Percentiles rank a stretch among this genome's conserved stretches.
Evolutionary conservation across 2,113 vertebrate species (phyloP).

Genomic region (Callocephalon fimbriatum): DNA sequence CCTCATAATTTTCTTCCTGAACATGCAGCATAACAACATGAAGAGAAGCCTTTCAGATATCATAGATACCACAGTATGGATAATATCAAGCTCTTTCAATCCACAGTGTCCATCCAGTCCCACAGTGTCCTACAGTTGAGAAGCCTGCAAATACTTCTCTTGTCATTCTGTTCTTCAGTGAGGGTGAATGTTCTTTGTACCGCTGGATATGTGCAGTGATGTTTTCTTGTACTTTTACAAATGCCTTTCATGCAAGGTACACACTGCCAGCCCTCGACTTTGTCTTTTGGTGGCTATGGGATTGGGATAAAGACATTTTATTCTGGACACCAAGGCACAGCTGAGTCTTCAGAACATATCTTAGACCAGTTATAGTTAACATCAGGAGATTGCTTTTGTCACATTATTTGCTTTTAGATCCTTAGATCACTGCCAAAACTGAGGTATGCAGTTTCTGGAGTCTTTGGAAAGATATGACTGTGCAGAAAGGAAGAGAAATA

Average conservation of each 20-base stretch:
- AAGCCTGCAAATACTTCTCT: background rate
- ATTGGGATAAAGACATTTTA: background rate
- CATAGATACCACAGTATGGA: background rate
- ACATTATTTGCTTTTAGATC: conserved; percentile 31
- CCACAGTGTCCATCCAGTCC: background rate
- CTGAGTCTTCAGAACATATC: background rate
- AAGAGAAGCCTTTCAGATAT: background rate
- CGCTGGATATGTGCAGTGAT: accelerated
- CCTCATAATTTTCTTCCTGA: background rate
- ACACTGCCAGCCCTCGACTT: background rate
- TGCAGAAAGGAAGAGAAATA: conserved; percentile 35
- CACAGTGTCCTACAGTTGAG: background rate
- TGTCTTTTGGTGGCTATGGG: background rate
- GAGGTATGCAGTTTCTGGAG: conserved; percentile 27
- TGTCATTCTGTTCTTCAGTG: background rate
- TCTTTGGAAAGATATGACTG: conserved; percentile 43
- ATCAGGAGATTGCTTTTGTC: conserved; percentile 45
- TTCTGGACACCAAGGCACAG: background rate
- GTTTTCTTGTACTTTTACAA: background rate
- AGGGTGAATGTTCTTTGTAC: background rate
- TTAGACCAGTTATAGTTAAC: conserved; percentile 54
- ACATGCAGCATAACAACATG: background rate
- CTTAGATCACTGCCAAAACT: conserved; percentile 34
- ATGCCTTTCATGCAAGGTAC: background rate
- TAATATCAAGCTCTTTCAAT: background rate